Percentiles rank a stretch among this genome's conserved stretches.
These are phyloP conservation scores for Folsomia manolachei DNA, from an alignment of 2,888 invertebrate species.

Conservation along the genomic window DNA sequence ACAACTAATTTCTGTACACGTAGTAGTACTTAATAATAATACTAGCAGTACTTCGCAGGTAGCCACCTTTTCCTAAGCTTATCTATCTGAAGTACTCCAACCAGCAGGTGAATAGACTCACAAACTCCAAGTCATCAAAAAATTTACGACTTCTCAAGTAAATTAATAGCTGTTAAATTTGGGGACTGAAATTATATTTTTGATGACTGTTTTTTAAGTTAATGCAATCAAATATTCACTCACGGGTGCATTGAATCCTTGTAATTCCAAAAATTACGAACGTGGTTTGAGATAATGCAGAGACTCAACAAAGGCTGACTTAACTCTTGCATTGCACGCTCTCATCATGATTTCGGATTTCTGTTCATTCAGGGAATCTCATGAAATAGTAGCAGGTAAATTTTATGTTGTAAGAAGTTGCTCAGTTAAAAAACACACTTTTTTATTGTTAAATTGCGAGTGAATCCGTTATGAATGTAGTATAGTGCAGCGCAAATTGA, in stretches of 20 bases:
- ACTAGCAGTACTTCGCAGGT: too few species aligned
- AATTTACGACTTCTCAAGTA: not conserved
- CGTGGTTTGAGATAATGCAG: too few species aligned
- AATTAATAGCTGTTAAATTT: too few species aligned
- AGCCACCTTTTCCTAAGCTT: too few species aligned
- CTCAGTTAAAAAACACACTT: not conserved
- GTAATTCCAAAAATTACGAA: too few species aligned
- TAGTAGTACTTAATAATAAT: too few species aligned
- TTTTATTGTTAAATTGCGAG: too few species aligned
- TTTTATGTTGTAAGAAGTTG: not conserved
- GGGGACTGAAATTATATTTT: not conserved
- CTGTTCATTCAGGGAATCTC: not conserved
- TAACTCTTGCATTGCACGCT: not conserved
- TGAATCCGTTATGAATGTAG: not conserved
- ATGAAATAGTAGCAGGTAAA: too few species aligned
- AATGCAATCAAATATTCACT: not conserved
- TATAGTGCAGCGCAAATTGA: not conserved
- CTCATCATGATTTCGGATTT: too few species aligned
- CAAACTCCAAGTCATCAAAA: not conserved
- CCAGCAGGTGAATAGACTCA: conserved; percentile 2
- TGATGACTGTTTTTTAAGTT: not conserved
- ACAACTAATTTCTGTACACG: too few species aligned
- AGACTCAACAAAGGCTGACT: too few species aligned
- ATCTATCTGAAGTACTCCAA: too few species aligned
- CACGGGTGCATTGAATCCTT: not conserved